Conservation (phyloP, 2,888 invertebrate species). For the Acleris laterana region DNA sequence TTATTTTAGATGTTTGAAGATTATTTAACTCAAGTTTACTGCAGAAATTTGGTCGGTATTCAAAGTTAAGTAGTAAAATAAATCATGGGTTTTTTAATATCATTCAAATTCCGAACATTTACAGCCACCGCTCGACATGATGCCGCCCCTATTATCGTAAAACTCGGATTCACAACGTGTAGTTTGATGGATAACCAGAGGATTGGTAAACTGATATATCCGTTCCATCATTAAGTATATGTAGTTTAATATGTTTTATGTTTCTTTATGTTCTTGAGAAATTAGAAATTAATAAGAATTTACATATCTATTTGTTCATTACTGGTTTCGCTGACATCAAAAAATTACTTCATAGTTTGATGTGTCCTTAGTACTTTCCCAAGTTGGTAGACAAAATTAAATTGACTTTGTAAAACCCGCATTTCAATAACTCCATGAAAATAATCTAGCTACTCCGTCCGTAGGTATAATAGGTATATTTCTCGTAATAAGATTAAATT, state of each 20-base stretch:
- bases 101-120: conserved; percentile 4
- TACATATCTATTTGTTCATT: too few relatives aligned
- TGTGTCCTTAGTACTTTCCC: too few relatives aligned
- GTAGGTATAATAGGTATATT: too few relatives aligned
- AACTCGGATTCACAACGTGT: conserved; percentile 10
- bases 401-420: too few relatives aligned
- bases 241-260: neutral
- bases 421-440: too few relatives aligned
- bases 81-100: conserved; percentile 20
- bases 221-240: neutral
- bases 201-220: too few relatives aligned
- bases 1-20: too few relatives aligned
- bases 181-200: neutral
- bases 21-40: neutral
- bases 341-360: too few relatives aligned
- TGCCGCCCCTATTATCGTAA: conserved; percentile 6
- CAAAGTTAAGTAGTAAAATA: conserved; percentile 21
- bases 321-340: too few relatives aligned
- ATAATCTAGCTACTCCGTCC: neutral
- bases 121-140: conserved; percentile 11
- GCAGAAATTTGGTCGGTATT: conserved; percentile 2
- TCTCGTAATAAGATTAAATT: neutral
- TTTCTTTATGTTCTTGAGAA: too few relatives aligned
- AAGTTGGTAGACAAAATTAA: too few relatives aligned
- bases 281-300: too few relatives aligned